phyloP scores from a whole-genome alignment of 2,113 vertebrate genomes.

The Pygoscelis antarcticus region DNA sequence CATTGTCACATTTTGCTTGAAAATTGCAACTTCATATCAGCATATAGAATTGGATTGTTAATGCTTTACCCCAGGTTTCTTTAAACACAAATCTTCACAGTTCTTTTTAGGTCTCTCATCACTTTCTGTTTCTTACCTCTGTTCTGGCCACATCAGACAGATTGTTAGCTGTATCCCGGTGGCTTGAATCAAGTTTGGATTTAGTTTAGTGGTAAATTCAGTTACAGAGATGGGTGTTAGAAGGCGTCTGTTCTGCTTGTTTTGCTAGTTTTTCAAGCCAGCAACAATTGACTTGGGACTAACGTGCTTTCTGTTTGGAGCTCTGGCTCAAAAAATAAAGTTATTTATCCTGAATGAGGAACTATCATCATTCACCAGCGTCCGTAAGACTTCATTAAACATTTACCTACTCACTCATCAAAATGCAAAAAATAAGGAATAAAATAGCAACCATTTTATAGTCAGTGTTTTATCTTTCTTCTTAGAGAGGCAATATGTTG shows the following conservation, averaged over 20 bases:
- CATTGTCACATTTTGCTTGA: not conserved
- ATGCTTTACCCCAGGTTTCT: not conserved
- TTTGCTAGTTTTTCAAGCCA: not conserved
- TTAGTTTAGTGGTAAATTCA: not conserved
- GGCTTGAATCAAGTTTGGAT: not conserved
- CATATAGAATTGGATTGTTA: not conserved
- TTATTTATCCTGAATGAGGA: not conserved
- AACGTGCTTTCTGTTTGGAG: not conserved
- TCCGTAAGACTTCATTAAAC: not conserved
- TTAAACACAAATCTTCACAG: not conserved
- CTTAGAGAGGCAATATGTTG: not conserved
- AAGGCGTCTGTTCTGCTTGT: not conserved
- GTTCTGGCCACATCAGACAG: not conserved
- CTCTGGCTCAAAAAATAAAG: not conserved
- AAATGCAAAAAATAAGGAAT: not conserved
- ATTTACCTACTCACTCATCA: not conserved
- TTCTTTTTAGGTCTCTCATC: not conserved
- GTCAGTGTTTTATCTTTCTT: not conserved
- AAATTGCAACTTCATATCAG: not conserved
- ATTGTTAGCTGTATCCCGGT: not conserved
- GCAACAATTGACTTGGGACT: not conserved
- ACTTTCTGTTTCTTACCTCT: not conserved
- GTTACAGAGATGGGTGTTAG: not conserved
- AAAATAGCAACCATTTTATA: not conserved
- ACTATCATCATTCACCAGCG: not conserved